A percentile compares a stretch with the other conserved stretches of the same genome.
Conservation (phyloP, 2,113 vertebrate species). For the Chlorodrepanis virens region DNA sequence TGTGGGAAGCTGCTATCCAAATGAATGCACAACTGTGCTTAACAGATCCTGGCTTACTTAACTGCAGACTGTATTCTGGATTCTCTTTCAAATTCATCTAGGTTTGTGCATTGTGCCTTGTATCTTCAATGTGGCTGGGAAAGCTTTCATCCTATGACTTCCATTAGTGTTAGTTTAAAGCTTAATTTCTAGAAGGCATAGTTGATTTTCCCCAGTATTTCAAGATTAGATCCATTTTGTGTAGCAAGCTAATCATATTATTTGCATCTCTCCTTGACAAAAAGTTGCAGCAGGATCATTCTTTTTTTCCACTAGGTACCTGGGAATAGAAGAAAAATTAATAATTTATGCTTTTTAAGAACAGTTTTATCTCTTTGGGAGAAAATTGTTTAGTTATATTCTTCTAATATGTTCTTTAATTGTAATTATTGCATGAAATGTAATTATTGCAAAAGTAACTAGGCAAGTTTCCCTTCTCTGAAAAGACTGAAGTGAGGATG, state of each 20-base stretch:
- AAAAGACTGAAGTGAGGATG: neutral
- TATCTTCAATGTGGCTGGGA: neutral
- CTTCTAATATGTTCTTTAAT: neutral
- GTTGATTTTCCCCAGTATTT: neutral
- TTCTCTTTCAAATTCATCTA: neutral
- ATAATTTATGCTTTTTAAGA: neutral
- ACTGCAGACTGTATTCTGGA: neutral
- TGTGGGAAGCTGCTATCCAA: neutral
- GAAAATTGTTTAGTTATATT: neutral
- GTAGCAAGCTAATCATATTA: neutral
- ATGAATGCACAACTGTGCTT: neutral
- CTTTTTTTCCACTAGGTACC: neutral
- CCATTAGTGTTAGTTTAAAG: neutral
- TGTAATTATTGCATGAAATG: neutral
- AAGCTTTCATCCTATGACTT: neutral
- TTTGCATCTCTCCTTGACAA: neutral
- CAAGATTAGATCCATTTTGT: neutral
- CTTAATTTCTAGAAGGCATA: neutral
- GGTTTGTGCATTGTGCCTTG: neutral
- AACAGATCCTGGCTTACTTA: neutral
- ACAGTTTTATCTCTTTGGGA: neutral
- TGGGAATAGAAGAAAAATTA: neutral
- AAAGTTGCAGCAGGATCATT: neutral
- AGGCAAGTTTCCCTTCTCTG: neutral
- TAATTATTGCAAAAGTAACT: neutral